These are phyloP conservation scores for Lagria hirta DNA, from an alignment of 2,888 invertebrate genomes.

Conservation along the genomic window DNA sequence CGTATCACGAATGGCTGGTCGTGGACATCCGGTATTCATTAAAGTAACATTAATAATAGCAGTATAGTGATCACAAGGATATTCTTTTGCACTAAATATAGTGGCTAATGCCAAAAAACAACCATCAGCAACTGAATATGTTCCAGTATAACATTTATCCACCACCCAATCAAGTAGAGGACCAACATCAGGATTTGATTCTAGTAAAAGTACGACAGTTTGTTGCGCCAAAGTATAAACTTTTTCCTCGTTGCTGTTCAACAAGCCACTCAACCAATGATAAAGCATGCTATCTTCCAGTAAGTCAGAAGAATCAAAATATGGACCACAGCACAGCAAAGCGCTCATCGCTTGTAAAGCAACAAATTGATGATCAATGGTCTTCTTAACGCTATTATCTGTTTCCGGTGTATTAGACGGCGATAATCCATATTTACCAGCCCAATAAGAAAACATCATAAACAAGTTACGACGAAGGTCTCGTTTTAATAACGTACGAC, in stretches of 20 bases:
- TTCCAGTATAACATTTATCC: constrained; percentile 94
- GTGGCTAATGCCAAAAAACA: constrained; percentile 95
- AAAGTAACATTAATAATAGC: constrained; percentile 97
- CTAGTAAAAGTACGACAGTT: constrained; percentile 88
- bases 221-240: constrained; percentile 90
- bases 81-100: constrained; percentile 95
- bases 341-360: constrained; percentile 89
- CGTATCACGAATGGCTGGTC: constrained; percentile 88
- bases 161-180: constrained; percentile 96
- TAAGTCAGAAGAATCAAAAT: constrained; percentile 82
- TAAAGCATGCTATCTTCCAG: constrained; percentile 92
- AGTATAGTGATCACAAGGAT: constrained; percentile 96
- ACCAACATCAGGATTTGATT: constrained; percentile 92
- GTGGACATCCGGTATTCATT: constrained; percentile 93
- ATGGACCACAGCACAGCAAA: constrained; percentile 92
- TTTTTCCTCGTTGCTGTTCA: constrained; percentile 85
- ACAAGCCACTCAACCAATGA: constrained; percentile 88
- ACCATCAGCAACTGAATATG: constrained; percentile 88
- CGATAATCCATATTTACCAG: constrained; percentile 80
- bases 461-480: constrained; percentile 87
- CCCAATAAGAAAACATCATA: constrained; percentile 91
- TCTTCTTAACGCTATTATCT: constrained; percentile 44
- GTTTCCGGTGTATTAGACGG: constrained; percentile 50
- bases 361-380: constrained; percentile 56
- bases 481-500: constrained; percentile 80